A percentile compares a stretch with the other conserved stretches of the same genome.
phyloP scores from a whole-genome alignment of 2,113 vertebrate species.

The Noturus placidus region DNA sequence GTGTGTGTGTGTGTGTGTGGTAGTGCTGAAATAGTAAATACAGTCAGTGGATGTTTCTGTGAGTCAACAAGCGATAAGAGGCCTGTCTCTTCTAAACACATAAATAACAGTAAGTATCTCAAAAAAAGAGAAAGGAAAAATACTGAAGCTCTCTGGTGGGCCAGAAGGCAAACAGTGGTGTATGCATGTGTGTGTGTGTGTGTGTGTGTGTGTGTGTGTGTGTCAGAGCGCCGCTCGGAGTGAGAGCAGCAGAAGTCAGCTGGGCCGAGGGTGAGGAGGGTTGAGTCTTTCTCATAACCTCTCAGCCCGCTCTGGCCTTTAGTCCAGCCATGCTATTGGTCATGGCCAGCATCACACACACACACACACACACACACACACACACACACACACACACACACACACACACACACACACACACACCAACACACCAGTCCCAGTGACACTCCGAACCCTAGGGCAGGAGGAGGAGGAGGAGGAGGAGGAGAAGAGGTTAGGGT shows the following conservation, averaged over 20 bases:
- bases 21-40: conserved; percentile 36
- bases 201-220: conserved; percentile 41
- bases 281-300: conserved; percentile 74
- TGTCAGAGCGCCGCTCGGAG: conserved; percentile 58
- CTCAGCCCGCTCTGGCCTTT: conserved; percentile 62
- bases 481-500: conserved; percentile 14
- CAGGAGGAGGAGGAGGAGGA: conserved; percentile 25
- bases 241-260: conserved; percentile 62
- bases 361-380: conserved; percentile 50
- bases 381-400: conserved; percentile 45
- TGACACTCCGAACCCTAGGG: conserved; percentile 16
- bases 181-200: conserved; percentile 31
- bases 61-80: conserved; percentile 35
- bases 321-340: conserved; percentile 64
- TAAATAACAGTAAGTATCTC: conserved; percentile 43
- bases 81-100: conserved; percentile 36
- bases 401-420: conserved; percentile 46
- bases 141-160: conserved; percentile 41
- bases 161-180: conserved; percentile 35
- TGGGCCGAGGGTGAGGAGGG: conserved; percentile 60
- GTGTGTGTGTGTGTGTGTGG: conserved; percentile 28
- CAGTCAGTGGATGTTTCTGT: conserved; percentile 23
- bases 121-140: conserved; percentile 34
- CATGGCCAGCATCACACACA: conserved; percentile 58
- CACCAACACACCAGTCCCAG: conserved; percentile 42